A percentile compares a stretch with the other conserved stretches of the same genome.
phyloP scores from a whole-genome alignment of 1,140 invertebrate genomes.

The Pinna nobilis region DNA sequence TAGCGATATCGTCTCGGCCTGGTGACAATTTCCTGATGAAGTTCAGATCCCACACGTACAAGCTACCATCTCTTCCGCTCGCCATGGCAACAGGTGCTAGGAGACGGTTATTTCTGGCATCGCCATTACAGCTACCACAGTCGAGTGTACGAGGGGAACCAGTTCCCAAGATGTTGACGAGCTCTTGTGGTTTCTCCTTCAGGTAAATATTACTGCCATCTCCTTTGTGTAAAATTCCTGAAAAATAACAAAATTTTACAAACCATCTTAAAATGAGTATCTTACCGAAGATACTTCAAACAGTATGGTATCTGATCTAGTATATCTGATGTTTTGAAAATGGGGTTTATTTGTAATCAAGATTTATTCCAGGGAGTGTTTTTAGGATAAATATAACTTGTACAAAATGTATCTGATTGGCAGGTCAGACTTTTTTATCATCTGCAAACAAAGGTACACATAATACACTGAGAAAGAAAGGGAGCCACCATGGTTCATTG shows the following conservation, averaged over 20 bases:
- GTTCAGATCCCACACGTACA: slow-evolving; percentile 98
- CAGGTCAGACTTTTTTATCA: too few species aligned
- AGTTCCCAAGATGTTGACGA: slow-evolving; percentile 94
- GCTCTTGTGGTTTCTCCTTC: slow-evolving; percentile 93
- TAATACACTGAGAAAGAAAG: too few species aligned
- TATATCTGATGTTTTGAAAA: too few species aligned
- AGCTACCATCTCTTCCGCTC: slow-evolving; percentile 92
- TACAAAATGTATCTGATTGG: too few species aligned
- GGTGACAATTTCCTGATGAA: slow-evolving; percentile 92
- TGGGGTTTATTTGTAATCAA: too few species aligned
- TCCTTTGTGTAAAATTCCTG: slow-evolving; percentile 96
- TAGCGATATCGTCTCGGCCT: slow-evolving; percentile 81
- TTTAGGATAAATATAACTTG: too few species aligned
- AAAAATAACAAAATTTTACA: slow-evolving; percentile 33
- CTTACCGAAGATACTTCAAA: too few species aligned
- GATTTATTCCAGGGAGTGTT: too few species aligned
- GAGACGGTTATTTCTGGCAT: slow-evolving; percentile 87
- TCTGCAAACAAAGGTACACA: too few species aligned
- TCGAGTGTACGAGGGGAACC: slow-evolving; percentile 86
- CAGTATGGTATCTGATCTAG: too few species aligned
- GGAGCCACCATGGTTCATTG: too few species aligned
- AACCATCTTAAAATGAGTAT: too few species aligned
- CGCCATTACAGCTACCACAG: slow-evolving; percentile 84
- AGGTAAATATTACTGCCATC: slow-evolving; percentile 97
- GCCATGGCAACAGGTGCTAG: slow-evolving; percentile 94